Evolutionary conservation across 2,888 invertebrate genomes (phyloP).

Genomic region (Scaptomyza reducta): DNA sequence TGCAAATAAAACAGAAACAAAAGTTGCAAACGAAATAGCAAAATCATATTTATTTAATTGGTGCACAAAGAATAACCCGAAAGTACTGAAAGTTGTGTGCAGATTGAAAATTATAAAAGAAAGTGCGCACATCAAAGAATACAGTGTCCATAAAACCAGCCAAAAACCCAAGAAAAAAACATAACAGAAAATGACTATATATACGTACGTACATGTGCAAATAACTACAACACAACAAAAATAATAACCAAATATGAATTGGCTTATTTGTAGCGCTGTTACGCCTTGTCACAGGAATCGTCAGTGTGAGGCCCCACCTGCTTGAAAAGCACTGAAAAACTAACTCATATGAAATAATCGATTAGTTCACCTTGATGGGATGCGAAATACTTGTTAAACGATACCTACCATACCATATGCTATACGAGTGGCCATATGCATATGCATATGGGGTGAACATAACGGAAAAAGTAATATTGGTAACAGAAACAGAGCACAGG

Average conservation of each 20-base stretch:
- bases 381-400: slow-evolving; percentile 18
- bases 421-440: slow-evolving; percentile 4
- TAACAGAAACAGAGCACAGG: slow-evolving; percentile 41
- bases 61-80: slow-evolving; percentile 2
- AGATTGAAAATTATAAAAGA: slow-evolving; percentile 22
- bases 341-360: slow-evolving; percentile 50
- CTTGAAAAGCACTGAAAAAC: slow-evolving; percentile 46
- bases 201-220: slow-evolving; percentile 12
- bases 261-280: background rate
- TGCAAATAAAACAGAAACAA: slow-evolving; percentile 85
- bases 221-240: slow-evolving; percentile 17
- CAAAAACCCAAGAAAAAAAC: slow-evolving; percentile 17
- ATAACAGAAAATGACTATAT: slow-evolving; percentile 20
- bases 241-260: background rate
- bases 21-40: slow-evolving; percentile 48
- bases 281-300: slow-evolving; percentile 6
- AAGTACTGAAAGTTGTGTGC: slow-evolving; percentile 35
- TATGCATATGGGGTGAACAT: slow-evolving; percentile 8
- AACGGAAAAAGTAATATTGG: slow-evolving; percentile 42
- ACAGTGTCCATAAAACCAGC: slow-evolving; percentile 41
- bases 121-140: slow-evolving; percentile 23
- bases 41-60: slow-evolving; percentile 37
- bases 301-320: slow-evolving; percentile 8
- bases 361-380: slow-evolving; percentile 58
- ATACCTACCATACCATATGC: slow-evolving; percentile 10